phyloP scores from a whole-genome alignment of 2,888 invertebrate genomes.

The Drosophila paracracens region DNA sequence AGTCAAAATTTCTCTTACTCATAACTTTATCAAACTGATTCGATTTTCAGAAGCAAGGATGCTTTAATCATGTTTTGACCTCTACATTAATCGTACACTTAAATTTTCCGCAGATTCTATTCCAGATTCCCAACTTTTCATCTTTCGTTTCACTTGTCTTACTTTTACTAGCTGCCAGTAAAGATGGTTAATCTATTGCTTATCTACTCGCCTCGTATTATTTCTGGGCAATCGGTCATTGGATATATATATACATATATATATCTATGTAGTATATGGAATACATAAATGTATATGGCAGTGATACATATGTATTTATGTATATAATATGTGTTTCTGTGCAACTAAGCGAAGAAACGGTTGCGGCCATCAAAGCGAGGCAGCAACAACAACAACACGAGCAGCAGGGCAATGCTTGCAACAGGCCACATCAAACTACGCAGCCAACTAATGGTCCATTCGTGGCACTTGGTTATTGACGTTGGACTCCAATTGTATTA shows the following conservation, averaged over 20 bases:
- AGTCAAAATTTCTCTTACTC: neutral
- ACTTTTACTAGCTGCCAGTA: neutral
- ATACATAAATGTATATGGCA: constrained; percentile 24
- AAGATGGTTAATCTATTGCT: neutral
- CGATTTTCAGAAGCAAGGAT: too few relatives aligned
- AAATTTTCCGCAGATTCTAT: neutral
- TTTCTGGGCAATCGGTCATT: neutral
- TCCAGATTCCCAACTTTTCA: neutral
- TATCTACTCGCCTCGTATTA: neutral
- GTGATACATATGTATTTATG: neutral
- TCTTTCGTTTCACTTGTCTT: neutral
- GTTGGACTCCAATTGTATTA: constrained; percentile 79
- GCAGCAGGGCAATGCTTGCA: constrained; percentile 34
- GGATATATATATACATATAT: neutral
- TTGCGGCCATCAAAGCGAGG: constrained; percentile 53
- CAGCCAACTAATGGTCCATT: constrained; percentile 79
- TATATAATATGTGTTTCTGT: constrained; percentile 29
- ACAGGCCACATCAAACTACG: constrained; percentile 61
- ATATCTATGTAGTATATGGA: neutral
- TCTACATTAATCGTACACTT: neutral
- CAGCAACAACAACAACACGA: constrained; percentile 23
- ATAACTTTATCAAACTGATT: neutral
- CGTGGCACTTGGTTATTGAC: constrained; percentile 82
- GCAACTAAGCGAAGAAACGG: constrained; percentile 53
- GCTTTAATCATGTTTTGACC: neutral